phyloP scores from a whole-genome alignment of 2,113 vertebrate species.

The Myxocyprinus asiaticus region DNA sequence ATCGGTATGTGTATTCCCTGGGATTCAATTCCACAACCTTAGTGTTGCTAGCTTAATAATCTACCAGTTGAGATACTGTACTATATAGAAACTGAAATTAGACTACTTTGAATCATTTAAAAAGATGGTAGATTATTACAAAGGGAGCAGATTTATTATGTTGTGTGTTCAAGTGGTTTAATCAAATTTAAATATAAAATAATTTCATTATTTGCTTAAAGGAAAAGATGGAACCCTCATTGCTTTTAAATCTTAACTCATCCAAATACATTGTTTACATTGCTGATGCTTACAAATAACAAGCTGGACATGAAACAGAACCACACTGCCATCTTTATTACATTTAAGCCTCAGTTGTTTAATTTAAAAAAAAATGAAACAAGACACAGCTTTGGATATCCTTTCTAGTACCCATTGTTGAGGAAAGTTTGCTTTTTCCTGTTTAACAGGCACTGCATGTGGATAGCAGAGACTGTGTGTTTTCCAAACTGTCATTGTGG shows the following conservation, averaged over 20 bases:
- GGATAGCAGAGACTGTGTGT: neutral
- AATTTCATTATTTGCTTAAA: neutral
- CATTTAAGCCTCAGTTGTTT: conserved; percentile 27
- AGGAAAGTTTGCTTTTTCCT: neutral
- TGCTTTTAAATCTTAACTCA: no score
- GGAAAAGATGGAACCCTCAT: neutral
- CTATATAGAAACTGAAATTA: no score
- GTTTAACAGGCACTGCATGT: conserved; percentile 4
- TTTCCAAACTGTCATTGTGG: neutral
- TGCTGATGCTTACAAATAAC: conserved; percentile 2
- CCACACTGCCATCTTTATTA: conserved; percentile 12
- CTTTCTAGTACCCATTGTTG: neutral
- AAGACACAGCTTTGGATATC: neutral
- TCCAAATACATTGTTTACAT: conserved; percentile 4
- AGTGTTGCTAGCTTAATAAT: no score
- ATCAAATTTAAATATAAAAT: no score
- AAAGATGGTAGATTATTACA: no score
- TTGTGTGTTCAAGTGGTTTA: no score
- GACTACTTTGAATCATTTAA: no score
- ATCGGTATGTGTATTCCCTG: no score
- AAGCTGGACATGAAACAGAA: neutral
- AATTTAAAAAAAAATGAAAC: neutral
- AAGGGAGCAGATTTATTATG: no score
- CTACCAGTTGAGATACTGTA: no score
- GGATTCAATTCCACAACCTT: no score